Percentiles rank a stretch among this genome's conserved stretches.
phyloP scores from a whole-genome alignment of 2,888 invertebrate species.

The Trypoxylon attenuatum region DNA sequence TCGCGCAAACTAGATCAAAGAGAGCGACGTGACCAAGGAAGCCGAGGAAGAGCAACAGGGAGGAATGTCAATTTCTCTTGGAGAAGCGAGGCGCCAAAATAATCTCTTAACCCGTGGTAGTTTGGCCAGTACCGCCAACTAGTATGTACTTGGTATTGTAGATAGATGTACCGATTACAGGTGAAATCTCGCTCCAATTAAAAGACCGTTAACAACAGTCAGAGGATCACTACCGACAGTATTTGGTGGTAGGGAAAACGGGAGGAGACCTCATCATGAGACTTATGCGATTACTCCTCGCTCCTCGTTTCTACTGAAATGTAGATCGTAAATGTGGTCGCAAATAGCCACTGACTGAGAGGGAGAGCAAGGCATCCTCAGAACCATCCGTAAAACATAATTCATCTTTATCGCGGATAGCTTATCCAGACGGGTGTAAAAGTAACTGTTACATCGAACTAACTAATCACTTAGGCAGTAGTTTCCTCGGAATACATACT shows the following conservation, averaged over 20 bases:
- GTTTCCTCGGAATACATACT: background rate
- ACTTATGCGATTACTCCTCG: too few species aligned
- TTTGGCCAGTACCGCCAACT: too few species aligned
- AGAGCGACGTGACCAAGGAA: conserved; percentile 19
- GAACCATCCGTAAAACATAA: background rate
- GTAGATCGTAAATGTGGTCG: background rate
- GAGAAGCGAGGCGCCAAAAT: too few species aligned
- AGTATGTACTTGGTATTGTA: too few species aligned
- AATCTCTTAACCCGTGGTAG: too few species aligned
- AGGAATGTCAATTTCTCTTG: conserved; percentile 26
- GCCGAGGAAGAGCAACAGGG: background rate
- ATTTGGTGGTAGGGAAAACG: too few species aligned
- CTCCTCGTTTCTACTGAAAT: too few species aligned
- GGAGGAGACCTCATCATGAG: too few species aligned
- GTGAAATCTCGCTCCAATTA: too few species aligned
- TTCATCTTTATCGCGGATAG: background rate
- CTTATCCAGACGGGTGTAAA: background rate
- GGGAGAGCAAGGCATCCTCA: background rate
- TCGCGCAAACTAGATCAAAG: conserved; percentile 43
- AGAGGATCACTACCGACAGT: too few species aligned
- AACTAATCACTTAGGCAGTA: background rate
- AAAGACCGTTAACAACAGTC: too few species aligned
- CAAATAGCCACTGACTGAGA: background rate
- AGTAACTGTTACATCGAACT: background rate
- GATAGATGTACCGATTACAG: too few species aligned